phyloP scores from a whole-genome alignment of 1,140 invertebrate genomes.

The Riptortus pedestris region DNA sequence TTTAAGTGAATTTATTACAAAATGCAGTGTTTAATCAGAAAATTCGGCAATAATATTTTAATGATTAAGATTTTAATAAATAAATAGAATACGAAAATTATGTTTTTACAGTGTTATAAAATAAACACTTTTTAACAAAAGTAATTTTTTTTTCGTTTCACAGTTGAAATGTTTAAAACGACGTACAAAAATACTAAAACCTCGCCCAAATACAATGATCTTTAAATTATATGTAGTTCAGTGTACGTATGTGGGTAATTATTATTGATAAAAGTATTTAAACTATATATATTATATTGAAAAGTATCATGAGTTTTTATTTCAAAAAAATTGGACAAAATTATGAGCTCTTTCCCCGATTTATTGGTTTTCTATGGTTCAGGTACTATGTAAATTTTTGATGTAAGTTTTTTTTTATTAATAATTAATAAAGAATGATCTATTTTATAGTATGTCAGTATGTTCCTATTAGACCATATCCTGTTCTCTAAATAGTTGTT shows the following conservation, averaged over 20 bases:
- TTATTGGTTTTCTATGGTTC: conserved; percentile 11
- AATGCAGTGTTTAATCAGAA: conserved; percentile 14
- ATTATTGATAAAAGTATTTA: conserved; percentile 25
- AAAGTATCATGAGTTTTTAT: background rate
- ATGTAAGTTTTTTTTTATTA: conserved; percentile 13
- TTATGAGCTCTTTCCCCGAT: background rate
- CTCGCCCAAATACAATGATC: conserved; percentile 30
- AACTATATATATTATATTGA: conserved; percentile 22
- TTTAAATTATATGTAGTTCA: conserved; percentile 32
- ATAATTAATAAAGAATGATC: background rate
- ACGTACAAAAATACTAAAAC: conserved; percentile 33
- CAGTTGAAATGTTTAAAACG: too few species aligned
- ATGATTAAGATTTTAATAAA: conserved; percentile 7
- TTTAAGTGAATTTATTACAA: conserved; percentile 12
- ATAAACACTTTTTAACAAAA: too few species aligned
- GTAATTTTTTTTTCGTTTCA: too few species aligned
- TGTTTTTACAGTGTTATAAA: too few species aligned
- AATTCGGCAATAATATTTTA: conserved; percentile 18
- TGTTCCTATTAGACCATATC: conserved; percentile 27
- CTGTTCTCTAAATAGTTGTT: conserved; percentile 16
- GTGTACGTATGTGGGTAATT: conserved; percentile 32
- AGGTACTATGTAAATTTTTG: conserved; percentile 1
- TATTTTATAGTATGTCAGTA: conserved; percentile 18
- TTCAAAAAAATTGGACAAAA: background rate
- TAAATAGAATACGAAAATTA: too few species aligned